Evolutionary conservation across 2,888 invertebrate species (phyloP), one percentile per base, ranked within the genome.

Genomic region (Periphyllus acericola): DNA sequence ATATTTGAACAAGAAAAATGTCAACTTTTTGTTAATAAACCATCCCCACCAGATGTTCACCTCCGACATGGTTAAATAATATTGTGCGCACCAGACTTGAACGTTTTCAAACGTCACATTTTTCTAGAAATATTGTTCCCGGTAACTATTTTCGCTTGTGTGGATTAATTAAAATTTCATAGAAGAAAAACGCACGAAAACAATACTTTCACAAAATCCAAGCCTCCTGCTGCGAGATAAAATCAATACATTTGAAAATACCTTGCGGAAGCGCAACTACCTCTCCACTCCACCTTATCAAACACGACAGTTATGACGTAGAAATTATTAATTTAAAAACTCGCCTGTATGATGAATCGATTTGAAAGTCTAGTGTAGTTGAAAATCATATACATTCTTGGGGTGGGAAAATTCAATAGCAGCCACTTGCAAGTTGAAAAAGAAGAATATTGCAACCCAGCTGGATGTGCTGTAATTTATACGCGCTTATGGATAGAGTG

Each of bases 231-330:
- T 29, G 36, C 14, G 19, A 72, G 19, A 72, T 83, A 74, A 74
- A 74, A 83, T 74, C 74, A 74, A 83, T 83, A 83, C 83, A n/a
- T 55, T 83, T 55, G 55, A 83, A 83, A 72, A 83, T 83, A 74
- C n/a, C 19, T 74, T 36, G 34, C 29, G 72, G 14, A 74, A 74
- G 36, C 21, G 34, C 25, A 55, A 74, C n/a, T n/a, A n/a, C 72
- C 55, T 36, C 52, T 72, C 29, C 55, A 36, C 36, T 36, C 34
- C 3, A 36, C n/a, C 74, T 55, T 74, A 36, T 74, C 29, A 74
- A 74, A 71, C 17, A 74, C 19, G 72, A 83, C n/a, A 83, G n/a
- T 74, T 21, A n/a, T 74, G 55, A 55, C 36, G 32, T 74, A 55
- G n/a, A 83, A 72, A 83, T 83, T 74, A 74, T 40, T 71, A 32